phyloP scores from a whole-genome alignment of 1,140 invertebrate genomes.

The Ruditapes philippinarum region DNA sequence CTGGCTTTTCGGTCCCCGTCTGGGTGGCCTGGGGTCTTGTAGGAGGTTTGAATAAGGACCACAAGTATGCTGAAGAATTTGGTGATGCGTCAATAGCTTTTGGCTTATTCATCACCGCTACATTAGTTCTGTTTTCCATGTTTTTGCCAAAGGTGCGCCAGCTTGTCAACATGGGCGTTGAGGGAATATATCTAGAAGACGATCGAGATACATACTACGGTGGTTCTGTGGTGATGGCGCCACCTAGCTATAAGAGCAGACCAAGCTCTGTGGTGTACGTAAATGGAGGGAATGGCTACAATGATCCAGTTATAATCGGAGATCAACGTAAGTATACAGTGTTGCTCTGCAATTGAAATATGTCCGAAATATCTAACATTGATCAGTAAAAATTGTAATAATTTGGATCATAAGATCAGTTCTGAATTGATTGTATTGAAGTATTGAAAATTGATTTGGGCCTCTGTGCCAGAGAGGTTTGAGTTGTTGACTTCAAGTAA shows the following conservation, averaged over 20 bases:
- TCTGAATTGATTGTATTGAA: too few species aligned
- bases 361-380: too few species aligned
- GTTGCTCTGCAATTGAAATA: too few species aligned
- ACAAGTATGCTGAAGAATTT: conserved; percentile 87
- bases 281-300: conserved; percentile 78
- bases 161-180: conserved; percentile 94
- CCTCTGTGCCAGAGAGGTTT: too few species aligned
- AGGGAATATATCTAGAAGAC: conserved; percentile 91
- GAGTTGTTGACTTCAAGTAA: too few species aligned
- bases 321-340: conserved; percentile 81
- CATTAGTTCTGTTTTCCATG: conserved; percentile 96
- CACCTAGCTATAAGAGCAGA: conserved; percentile 81
- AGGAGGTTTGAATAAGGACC: conserved; percentile 90
- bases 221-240: conserved; percentile 81
- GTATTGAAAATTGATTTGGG: too few species aligned
- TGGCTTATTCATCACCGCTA: conserved; percentile 93
- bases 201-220: conserved; percentile 90
- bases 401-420: too few species aligned
- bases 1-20: conserved; percentile 92
- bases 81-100: conserved; percentile 95
- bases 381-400: too few species aligned
- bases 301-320: conserved; percentile 78
- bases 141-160: conserved; percentile 96
- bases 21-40: conserved; percentile 94
- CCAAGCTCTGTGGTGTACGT: conserved; percentile 92